Base-by-base conservation (phyloP, 2,797 vertebrate genomes). In the Phoxinus dragarum region DNA sequence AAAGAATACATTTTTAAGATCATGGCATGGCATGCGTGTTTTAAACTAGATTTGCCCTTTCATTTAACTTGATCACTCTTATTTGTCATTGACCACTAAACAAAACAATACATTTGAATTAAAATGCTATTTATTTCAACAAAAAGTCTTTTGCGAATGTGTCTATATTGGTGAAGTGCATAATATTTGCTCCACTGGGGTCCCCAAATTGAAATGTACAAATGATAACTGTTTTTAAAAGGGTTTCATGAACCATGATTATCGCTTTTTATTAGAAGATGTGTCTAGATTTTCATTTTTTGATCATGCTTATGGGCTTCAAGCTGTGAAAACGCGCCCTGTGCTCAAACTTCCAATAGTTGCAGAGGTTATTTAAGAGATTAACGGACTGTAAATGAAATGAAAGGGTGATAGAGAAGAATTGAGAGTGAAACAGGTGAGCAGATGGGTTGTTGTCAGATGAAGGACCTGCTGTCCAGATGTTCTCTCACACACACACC, bases 361-460 rank as follows among this genome's bases (percentile, higher is more conserved):
- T 72, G 38, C 36, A 59, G 36, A 56, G 52, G 34, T 34, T 49
- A 9, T 67, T 44, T 42, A 72, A 31, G 19, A 27, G 78, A 77
- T 81, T 75, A 73, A 76, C n/a, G 1, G 36, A 47, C 27, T 42
- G 40, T 61, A 79, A 71, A 27, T n/a, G n/a, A 52, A 74, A 74
- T 61, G n/a, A 71, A 38, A 59, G 49, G 42, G 40, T 44, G 34
- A 56, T 66, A 19, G 34, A 27, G 40, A 73, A 38, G 67, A 64
- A 64, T 36, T 64, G 44, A 16, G 49, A 69, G 40, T 6, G 40
- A 59, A 27, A 75, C 19, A 42, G 59, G 19, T 78, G 86, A 83
- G 80, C 88, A 89, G 87, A 89, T 89, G 88, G 87, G 84, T 42
- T 80, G 73, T 78, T 87, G 86, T 88, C 89, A 91, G 84, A 87